Evolutionary conservation across 2,113 vertebrate genomes (phyloP).

Genomic region (Callipepla californica): DNA sequence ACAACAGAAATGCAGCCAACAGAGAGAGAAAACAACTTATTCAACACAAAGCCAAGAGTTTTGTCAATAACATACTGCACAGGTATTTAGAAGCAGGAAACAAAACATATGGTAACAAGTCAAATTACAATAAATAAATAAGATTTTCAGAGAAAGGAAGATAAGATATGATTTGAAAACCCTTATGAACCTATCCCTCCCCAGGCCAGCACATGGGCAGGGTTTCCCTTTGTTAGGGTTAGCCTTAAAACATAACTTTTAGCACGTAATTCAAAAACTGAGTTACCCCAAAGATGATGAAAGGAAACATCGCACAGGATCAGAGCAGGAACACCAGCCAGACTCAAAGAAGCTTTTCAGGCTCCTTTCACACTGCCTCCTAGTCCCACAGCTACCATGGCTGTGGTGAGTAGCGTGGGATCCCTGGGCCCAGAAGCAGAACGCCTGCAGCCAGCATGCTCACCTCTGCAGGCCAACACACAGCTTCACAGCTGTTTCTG

Average conservation of each 20-base stretch:
- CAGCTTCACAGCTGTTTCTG: neutral
- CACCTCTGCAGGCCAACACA: neutral
- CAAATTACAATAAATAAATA: rapidly evolving
- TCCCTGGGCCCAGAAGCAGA: neutral
- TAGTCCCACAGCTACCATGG: neutral
- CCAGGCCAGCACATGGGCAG: neutral
- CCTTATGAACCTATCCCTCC: neutral
- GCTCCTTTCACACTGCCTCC: neutral
- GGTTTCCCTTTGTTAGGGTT: no score
- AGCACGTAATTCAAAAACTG: neutral
- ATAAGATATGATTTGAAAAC: neutral
- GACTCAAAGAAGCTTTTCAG: neutral
- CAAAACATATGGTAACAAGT: neutral
- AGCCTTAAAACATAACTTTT: neutral
- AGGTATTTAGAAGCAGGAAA: neutral
- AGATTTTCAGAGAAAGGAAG: neutral
- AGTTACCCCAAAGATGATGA: neutral
- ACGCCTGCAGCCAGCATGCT: neutral
- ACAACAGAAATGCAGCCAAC: neutral
- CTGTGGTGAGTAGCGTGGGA: rapidly evolving
- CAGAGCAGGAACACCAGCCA: neutral
- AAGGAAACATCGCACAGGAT: neutral
- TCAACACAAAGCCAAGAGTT: neutral
- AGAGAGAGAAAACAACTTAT: neutral
- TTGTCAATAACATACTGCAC: neutral